These are phyloP conservation scores for Himalopsyche anomala DNA, from an alignment of 2,888 invertebrate genomes.

Conservation along the genomic window DNA sequence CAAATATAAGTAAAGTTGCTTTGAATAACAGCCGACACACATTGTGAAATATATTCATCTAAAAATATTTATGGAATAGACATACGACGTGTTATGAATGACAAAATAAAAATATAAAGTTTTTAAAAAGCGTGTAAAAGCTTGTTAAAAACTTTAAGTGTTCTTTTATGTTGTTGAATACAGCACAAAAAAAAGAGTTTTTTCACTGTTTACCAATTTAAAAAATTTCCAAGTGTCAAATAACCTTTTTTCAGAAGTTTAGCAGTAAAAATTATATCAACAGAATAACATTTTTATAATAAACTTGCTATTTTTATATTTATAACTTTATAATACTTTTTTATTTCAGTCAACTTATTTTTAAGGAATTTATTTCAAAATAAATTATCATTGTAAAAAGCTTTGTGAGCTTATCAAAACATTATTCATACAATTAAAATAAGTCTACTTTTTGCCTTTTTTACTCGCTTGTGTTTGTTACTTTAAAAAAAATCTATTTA, in stretches of 20 bases:
- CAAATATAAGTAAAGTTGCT: too few relatives aligned
- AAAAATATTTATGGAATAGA: background rate
- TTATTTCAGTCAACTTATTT: background rate
- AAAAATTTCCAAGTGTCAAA: conserved; percentile 12
- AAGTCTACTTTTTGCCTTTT: too few relatives aligned
- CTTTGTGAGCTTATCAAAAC: too few relatives aligned
- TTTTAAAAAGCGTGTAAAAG: conserved; percentile 22
- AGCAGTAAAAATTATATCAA: conserved; percentile 23
- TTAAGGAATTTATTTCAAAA: too few relatives aligned
- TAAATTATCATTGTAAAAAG: too few relatives aligned
- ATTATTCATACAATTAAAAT: too few relatives aligned
- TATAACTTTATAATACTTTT: conserved; percentile 5
- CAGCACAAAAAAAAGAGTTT: conserved; percentile 9
- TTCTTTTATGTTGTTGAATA: conserved; percentile 11
- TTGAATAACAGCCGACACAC: too few relatives aligned
- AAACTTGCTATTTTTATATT: background rate
- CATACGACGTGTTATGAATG: background rate
- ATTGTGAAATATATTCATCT: background rate
- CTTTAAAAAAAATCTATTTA: too few relatives aligned
- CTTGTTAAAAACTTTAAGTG: conserved; percentile 30
- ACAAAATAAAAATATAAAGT: conserved; percentile 16
- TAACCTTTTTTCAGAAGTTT: background rate
- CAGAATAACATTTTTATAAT: background rate
- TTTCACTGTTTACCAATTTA: conserved; percentile 34
- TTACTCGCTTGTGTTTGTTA: too few relatives aligned